Percentiles rank a stretch among this genome's conserved stretches.
Conservation (phyloP, 2,797 vertebrate genomes). For the Cryptoblepharus egeriae region DNA sequence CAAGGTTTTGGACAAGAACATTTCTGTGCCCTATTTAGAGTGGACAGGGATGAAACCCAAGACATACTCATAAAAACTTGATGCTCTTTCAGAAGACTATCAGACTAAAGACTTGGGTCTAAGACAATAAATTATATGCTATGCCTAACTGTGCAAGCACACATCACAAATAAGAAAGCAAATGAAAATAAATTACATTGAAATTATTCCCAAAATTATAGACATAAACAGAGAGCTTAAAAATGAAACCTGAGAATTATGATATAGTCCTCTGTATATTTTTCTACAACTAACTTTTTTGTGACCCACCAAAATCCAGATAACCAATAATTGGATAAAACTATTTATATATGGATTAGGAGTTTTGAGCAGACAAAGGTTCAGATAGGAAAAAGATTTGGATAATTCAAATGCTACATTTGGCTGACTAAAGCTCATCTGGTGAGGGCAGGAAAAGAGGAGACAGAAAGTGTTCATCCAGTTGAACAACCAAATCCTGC, state of each 20-base stretch:
- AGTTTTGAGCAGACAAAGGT: background rate
- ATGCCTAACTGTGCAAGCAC: background rate
- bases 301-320: background rate
- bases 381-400: background rate
- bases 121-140: background rate
- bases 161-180: background rate
- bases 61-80: no score
- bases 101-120: background rate
- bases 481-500: slow-evolving; percentile 70
- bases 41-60: no score
- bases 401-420: slow-evolving; percentile 46
- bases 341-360: background rate
- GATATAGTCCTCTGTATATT: background rate
- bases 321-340: background rate
- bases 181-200: background rate
- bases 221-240: background rate
- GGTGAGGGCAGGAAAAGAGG: background rate
- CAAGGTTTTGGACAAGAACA: no score
- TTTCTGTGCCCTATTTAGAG: no score
- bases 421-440: slow-evolving; percentile 57
- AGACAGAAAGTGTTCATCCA: no score
- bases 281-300: background rate
- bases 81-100: no score
- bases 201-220: background rate
- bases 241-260: background rate